Evolutionary conservation across 2,113 vertebrate genomes (phyloP), one percentile per base, ranked within the genome.

Genomic region (Gambusia holbrooki): DNA sequence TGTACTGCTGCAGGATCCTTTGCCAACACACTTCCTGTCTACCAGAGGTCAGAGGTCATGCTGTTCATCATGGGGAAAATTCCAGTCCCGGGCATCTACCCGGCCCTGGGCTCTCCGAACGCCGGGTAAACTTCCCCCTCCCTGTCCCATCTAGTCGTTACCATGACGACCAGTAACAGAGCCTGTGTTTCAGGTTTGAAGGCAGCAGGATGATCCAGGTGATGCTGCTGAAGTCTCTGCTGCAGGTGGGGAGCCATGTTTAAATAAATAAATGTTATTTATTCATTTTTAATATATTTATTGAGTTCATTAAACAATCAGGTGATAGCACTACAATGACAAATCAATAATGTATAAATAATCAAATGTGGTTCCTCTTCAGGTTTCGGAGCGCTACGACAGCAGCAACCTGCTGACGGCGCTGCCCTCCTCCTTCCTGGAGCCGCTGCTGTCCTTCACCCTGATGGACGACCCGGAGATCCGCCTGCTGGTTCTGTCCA

Each of bases 61-160:
- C 95, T 97, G 32, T 98, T 98, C 92, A 98, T 98, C 88, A 98
- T 98, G 95, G 96, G 96, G 76, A 98, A 97, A 89, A 96, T 98
- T 73, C 97, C 97, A 0, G 94, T 97, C 3, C 96, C 96, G 10
- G 96, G 95, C 2, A 90, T 95, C 35, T 96, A 96, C 71, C 96
- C 96, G 0, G 87, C 93, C 1, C 60, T 96, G 7, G 96, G 96
- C 35, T 87, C 92, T 0, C 94, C 95, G 48, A 96, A 89, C 81
- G 87, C 95, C 0, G 96, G 96, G 97, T 98, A 85, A 89, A 4
- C 25, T 65, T 33, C 17, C 22, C 28, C 51, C 0, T 42, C 19
- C 2, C 51, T n/a, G 22, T 14, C 19, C 25, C 14, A 33, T 14
- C 67, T 0, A 14, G 25, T 19, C 40, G 25, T n/a, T 25, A 5